Evolutionary conservation across 2,797 vertebrate species (phyloP).

Genomic region (Tarsius wallacei): DNA sequence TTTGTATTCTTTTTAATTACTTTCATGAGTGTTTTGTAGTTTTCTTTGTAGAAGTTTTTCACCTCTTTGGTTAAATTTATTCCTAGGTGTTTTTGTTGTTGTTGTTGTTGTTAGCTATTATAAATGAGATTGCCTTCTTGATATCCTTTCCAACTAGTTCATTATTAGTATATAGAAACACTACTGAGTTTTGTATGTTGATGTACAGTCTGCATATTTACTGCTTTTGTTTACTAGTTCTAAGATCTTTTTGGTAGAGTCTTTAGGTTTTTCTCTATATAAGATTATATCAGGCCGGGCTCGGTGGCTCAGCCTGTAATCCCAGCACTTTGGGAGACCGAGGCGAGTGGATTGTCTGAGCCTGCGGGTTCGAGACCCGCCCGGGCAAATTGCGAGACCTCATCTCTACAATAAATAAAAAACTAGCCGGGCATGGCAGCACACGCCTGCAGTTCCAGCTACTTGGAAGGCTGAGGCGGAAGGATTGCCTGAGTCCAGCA

Average conservation of each 20-base stretch:
- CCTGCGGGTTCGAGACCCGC: too few species aligned
- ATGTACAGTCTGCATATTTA: neutral
- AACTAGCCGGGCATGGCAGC: too few species aligned
- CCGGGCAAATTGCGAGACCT: too few species aligned
- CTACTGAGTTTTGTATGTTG: neutral
- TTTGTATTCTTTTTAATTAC: neutral
- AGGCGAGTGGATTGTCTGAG: too few species aligned
- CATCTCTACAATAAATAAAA: too few species aligned
- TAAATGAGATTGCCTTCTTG: neutral
- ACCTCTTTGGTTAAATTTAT: neutral
- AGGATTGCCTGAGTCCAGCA: too few species aligned
- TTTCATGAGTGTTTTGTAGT: neutral
- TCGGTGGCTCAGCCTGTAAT: too few species aligned
- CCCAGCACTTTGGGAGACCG: too few species aligned
- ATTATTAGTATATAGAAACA: neutral
- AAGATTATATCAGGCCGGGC: neutral
- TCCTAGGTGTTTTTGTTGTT: neutral
- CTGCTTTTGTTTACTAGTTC: neutral
- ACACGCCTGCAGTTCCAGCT: too few species aligned
- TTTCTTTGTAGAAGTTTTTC: neutral
- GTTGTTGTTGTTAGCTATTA: neutral
- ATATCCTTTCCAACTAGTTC: neutral
- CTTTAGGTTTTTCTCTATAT: neutral
- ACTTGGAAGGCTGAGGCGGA: too few species aligned
- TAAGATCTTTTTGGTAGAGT: neutral